Evolutionary conservation across 1,140 invertebrate genomes (phyloP).

Genomic region (Aphelinus atriplicis): DNA sequence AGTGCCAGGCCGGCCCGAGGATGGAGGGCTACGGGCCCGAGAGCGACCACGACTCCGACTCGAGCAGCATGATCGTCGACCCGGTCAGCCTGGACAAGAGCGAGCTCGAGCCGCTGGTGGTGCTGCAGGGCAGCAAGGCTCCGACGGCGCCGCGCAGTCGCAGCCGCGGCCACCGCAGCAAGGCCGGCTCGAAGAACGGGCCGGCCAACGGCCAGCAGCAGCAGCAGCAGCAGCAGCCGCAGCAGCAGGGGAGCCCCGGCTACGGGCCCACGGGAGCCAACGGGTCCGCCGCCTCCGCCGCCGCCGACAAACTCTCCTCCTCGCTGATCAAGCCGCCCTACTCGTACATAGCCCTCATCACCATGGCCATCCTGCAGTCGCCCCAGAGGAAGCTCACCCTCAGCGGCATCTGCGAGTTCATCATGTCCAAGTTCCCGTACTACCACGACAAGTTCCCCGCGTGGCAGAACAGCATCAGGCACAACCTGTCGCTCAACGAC

Average conservation of each 20-base stretch:
- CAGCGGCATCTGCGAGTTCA: slow-evolving; percentile 98
- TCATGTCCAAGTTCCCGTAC: slow-evolving; percentile 96
- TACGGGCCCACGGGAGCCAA: no score
- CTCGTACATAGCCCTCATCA: slow-evolving; percentile 97
- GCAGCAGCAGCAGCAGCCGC: not conserved
- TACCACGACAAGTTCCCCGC: slow-evolving; percentile 95
- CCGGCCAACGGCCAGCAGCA: slow-evolving; percentile 41
- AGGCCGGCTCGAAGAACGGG: slow-evolving; percentile 55
- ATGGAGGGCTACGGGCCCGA: slow-evolving; percentile 57
- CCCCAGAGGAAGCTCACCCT: slow-evolving; percentile 96
- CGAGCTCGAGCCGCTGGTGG: slow-evolving; percentile 38
- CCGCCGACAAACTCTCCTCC: slow-evolving; percentile 58
- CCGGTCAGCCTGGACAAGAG: slow-evolving; percentile 63
- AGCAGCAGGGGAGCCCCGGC: no score
- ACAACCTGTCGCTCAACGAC: slow-evolving; percentile 97
- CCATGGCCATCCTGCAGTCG: slow-evolving; percentile 98
- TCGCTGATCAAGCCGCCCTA: slow-evolving; percentile 92
- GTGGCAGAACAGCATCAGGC: slow-evolving; percentile 97
- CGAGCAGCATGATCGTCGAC: slow-evolving; percentile 63
- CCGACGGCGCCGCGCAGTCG: slow-evolving; percentile 40
- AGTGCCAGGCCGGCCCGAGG: no score
- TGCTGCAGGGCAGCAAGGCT: slow-evolving; percentile 38
- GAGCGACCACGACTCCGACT: slow-evolving; percentile 63
- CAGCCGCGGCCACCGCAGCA: slow-evolving; percentile 49
- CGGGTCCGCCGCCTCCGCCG: slow-evolving; percentile 34